phyloP scores from a whole-genome alignment of 2,113 vertebrate species.

The Hemiscyllium ocellatum region DNA sequence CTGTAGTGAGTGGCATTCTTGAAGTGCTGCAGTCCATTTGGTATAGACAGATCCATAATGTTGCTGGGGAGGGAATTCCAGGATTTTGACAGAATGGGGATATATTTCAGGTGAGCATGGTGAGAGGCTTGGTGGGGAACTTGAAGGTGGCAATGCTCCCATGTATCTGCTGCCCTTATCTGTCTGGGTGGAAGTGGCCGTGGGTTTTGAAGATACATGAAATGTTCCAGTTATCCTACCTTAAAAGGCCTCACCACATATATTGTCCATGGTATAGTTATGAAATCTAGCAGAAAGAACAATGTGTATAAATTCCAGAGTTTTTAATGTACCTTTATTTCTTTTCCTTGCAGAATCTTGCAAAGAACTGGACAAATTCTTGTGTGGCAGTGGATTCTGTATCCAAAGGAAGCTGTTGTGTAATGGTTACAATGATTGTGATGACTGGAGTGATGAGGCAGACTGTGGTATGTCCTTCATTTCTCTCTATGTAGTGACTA shows the following conservation, averaged over 20 bases:
- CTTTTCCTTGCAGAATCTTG: conserved; percentile 61
- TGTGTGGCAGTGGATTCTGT: conserved; percentile 77
- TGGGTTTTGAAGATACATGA: neutral
- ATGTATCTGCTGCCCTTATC: too few relatives aligned
- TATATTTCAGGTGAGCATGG: too few relatives aligned
- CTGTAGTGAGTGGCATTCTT: too few relatives aligned
- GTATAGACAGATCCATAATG: too few relatives aligned
- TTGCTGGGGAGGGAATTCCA: too few relatives aligned
- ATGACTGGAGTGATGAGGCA: conserved; percentile 88
- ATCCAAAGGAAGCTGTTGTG: conserved; percentile 77
- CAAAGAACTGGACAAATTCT: conserved; percentile 66
- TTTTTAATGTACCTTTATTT: conserved; percentile 36
- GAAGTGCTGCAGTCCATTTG: too few relatives aligned
- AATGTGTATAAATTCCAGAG: neutral
- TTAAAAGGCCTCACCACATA: neutral
- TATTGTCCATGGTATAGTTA: neutral
- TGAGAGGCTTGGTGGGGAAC: too few relatives aligned
- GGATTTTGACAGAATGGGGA: too few relatives aligned
- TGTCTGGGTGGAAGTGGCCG: too few relatives aligned
- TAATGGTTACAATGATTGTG: conserved; percentile 90
- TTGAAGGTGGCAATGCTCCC: too few relatives aligned
- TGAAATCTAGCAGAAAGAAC: neutral
- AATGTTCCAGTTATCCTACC: neutral
- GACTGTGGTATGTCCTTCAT: conserved; percentile 69
- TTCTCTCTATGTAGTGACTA: neutral